Evolutionary conservation across 2,113 vertebrate genomes (phyloP), one percentile per base, ranked within the genome.

Genomic region (Marcusenius ussheri): DNA sequence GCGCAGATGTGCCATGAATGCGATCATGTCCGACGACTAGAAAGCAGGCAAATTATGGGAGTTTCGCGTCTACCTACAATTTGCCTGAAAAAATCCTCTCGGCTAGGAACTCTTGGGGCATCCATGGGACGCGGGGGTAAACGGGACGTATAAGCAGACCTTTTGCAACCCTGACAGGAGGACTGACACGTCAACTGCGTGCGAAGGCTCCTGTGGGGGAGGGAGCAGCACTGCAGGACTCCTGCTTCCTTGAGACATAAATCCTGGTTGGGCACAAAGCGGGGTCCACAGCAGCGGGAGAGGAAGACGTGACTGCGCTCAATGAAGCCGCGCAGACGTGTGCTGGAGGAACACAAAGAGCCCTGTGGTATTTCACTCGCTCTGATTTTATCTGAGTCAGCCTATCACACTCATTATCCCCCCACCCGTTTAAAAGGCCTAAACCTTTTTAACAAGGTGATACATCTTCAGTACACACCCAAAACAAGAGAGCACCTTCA

Each of bases 301-400:
- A 94, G 93, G 90, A 94, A 93, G 85, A 93, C 85, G 83, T 86
- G 87, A 84, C 93, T 91, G 89, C 89, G 91, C 91, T 94, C 94
- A 93, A 95, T 95, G 93, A 94, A 93, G 94, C 91, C 91, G 93
- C 93, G 93, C 92, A 92, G 93, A 91, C 66, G 74, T 89, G 87
- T 89, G 91, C 93, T 89, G 91, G 91, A 90, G 88, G 77, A 77
- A 47, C 92, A 95, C 93, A 94, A 93, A 89, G 92, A 83, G 83
- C 85, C 91, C 91, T 90, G 90, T 90, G 15, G 87, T 91, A 92
- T 89, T 80, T 84, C 77, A 27, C 35, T 53, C 74, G 1, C 87
- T 50, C 42, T 47, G 90, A 89, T 90, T 80, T 74, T 35, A 84
- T 46, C 90, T 13, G 70, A 88, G 49, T 62, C 87, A 85, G 83